phyloP scores from a whole-genome alignment of 2,888 invertebrate species.

The Malacosoma neustria region DNA sequence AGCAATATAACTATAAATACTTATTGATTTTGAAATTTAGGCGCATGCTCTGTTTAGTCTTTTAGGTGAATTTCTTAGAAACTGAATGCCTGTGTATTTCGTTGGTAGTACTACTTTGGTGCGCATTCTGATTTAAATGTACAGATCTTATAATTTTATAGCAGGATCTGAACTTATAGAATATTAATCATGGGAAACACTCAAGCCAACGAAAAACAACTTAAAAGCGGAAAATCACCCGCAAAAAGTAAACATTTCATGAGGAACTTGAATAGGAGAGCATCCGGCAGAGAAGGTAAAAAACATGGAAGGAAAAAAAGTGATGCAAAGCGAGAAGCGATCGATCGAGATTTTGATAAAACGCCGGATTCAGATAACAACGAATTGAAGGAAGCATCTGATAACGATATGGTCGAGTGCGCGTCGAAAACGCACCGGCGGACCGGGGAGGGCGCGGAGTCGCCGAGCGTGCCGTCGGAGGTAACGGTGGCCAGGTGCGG shows the following conservation, averaged over 20 bases:
- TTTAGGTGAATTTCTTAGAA: constrained; percentile 10
- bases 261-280: constrained; percentile 62
- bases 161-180: constrained; percentile 3
- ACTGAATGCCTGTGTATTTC: constrained; percentile 39
- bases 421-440: constrained; percentile 43
- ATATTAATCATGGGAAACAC: constrained; percentile 65
- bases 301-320: constrained; percentile 59
- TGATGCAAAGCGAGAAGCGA: constrained; percentile 44
- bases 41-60: constrained; percentile 28
- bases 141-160: constrained; percentile 3
- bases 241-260: constrained; percentile 73
- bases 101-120: constrained; percentile 19
- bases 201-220: constrained; percentile 66
- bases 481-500: constrained; percentile 65
- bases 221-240: constrained; percentile 71
- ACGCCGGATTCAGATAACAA: constrained; percentile 66
- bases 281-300: constrained; percentile 53
- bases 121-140: constrained; percentile 8
- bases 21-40: constrained; percentile 22
- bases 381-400: constrained; percentile 56
- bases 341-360: constrained; percentile 58
- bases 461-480: constrained; percentile 51
- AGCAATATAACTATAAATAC: too few species aligned
- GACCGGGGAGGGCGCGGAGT: constrained; percentile 39
- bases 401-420: constrained; percentile 68